Conservation (phyloP, 2,113 vertebrate species). For the Grammomys surdaster region DNA sequence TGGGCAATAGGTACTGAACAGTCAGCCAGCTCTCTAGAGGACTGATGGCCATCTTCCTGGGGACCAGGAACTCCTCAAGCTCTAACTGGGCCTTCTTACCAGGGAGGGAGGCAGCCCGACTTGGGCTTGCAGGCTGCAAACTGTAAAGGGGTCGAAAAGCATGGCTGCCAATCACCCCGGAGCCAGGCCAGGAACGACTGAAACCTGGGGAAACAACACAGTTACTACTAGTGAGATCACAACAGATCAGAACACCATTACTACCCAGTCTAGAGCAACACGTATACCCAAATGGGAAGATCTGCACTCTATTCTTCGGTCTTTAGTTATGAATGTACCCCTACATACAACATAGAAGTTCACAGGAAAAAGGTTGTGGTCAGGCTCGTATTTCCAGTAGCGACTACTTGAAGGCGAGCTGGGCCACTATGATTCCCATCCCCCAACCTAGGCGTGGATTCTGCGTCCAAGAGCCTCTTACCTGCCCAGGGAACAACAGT, state of each 20-base stretch:
- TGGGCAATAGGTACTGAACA: constrained; percentile 90
- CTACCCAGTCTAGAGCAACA: neutral
- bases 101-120: constrained; percentile 81
- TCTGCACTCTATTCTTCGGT: rapidly evolving
- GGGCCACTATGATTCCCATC: neutral
- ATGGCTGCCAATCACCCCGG: constrained; percentile 23
- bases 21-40: constrained; percentile 97
- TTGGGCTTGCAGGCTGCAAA: constrained; percentile 85
- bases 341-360: neutral
- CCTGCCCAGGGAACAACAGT: constrained; percentile 81
- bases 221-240: neutral
- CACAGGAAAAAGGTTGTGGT: too few species aligned
- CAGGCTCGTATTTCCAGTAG: neutral
- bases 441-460: neutral
- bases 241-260: neutral
- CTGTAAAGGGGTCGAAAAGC: constrained; percentile 76
- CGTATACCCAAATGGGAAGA: neutral
- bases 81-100: constrained; percentile 89
- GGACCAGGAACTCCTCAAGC: constrained; percentile 93
- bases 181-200: constrained; percentile 57
- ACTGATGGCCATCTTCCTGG: constrained; percentile 94
- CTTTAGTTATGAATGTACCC: neutral
- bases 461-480: constrained; percentile 36
- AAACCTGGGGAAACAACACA: constrained; percentile 74
- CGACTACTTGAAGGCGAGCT: neutral